Evolutionary conservation across 2,888 invertebrate genomes (phyloP).

Genomic region (Eupeodes luniger): DNA sequence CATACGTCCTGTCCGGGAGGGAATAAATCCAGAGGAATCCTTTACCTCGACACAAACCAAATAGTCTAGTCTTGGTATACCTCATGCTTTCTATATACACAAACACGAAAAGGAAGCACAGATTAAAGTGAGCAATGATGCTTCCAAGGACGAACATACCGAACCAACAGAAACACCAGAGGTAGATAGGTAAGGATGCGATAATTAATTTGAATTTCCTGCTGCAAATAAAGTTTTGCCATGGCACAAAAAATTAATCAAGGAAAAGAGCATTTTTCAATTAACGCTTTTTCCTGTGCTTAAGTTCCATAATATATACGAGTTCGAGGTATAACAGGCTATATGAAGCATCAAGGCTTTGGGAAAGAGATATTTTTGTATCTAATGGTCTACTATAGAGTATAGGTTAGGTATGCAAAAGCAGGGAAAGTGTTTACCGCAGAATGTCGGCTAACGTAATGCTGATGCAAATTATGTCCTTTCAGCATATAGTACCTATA

Average conservation of each 20-base stretch:
- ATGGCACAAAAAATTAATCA: slow-evolving; percentile 75
- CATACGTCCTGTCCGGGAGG: too few species aligned
- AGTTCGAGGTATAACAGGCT: neutral
- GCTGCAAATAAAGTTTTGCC: slow-evolving; percentile 75
- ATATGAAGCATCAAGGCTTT: neutral
- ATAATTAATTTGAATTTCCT: slow-evolving; percentile 77
- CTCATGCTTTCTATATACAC: neutral
- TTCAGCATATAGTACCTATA: slow-evolving; percentile 38
- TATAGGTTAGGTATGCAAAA: slow-evolving; percentile 2
- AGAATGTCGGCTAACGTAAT: slow-evolving; percentile 75
- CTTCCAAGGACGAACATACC: slow-evolving; percentile 36
- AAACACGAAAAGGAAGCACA: slow-evolving; percentile 32
- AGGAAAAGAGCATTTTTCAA: slow-evolving; percentile 77
- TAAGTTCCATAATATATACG: slow-evolving; percentile 45
- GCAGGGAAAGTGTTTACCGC: slow-evolving; percentile 72
- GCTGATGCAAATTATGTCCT: slow-evolving; percentile 76
- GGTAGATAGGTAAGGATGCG: slow-evolving; percentile 68
- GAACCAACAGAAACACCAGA: neutral
- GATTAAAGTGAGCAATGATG: slow-evolving; percentile 75
- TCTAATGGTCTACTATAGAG: slow-evolving; percentile 46
- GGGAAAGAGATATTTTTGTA: slow-evolving; percentile 29
- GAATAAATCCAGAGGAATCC: neutral
- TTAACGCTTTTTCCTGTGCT: slow-evolving; percentile 72
- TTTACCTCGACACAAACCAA: neutral
- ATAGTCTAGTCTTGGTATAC: slow-evolving; percentile 32